Percentiles rank a stretch among this genome's conserved stretches.
Conservation (phyloP, 1,140 invertebrate genomes). For the Drosophila sproati region DNA sequence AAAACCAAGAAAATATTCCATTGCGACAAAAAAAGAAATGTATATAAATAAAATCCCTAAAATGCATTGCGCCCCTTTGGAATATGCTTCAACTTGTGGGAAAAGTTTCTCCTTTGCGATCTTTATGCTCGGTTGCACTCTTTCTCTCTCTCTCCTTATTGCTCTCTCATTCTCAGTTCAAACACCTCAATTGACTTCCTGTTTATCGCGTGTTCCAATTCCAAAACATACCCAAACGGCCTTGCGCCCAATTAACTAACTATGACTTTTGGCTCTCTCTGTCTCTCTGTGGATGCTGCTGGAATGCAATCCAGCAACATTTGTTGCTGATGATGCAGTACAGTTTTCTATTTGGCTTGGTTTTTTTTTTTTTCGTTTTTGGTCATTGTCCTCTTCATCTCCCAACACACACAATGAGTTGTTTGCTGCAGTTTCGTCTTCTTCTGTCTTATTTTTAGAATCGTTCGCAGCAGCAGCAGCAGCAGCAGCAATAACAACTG, state of each 20-base stretch:
- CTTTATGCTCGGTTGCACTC: constrained; percentile 3
- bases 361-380: constrained; percentile 32
- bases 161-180: constrained; percentile 31
- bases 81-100: constrained; percentile 2
- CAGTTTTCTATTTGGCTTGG: constrained; percentile 54
- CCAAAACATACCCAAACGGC: constrained; percentile 57
- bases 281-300: constrained; percentile 16
- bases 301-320: constrained; percentile 50
- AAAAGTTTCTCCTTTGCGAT: constrained; percentile 4
- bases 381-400: constrained; percentile 56
- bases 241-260: constrained; percentile 56
- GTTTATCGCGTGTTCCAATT: constrained; percentile 50
- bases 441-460: constrained; percentile 69
- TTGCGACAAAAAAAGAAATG: not conserved
- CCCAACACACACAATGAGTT: constrained; percentile 25
- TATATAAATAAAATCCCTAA: not conserved
- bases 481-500: constrained; percentile 44
- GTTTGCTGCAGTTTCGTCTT: constrained; percentile 20
- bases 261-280: constrained; percentile 30
- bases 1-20: constrained; percentile 25
- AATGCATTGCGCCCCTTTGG: constrained; percentile 5
- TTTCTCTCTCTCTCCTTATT: constrained; percentile 3
- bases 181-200: constrained; percentile 49
- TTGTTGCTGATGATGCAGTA: constrained; percentile 38
- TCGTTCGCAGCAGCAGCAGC: constrained; percentile 8